Conservation (phyloP, 2,797 vertebrate species). For the Lepilemur septentrionalis region DNA sequence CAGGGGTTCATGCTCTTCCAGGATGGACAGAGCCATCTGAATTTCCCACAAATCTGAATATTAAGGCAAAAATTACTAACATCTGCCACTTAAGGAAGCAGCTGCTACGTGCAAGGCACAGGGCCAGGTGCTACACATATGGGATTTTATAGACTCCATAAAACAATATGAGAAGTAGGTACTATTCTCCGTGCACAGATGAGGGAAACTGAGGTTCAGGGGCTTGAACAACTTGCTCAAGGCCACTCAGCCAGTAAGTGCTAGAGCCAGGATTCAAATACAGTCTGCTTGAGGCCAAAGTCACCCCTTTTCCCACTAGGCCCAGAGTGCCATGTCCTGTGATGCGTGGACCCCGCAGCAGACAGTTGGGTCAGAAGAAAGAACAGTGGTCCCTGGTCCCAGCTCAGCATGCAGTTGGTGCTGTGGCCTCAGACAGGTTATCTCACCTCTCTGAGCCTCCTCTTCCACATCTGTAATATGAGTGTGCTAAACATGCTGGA, state of each 20-base stretch:
- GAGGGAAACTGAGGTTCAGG: background rate
- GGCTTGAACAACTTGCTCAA: background rate
- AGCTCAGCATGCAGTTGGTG: background rate
- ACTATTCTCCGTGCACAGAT: background rate
- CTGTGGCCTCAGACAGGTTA: background rate
- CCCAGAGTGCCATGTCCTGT: background rate
- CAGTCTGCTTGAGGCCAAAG: background rate
- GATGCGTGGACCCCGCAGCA: background rate
- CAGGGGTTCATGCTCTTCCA: background rate
- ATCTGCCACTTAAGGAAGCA: constrained; percentile 28
- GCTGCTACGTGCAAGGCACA: background rate
- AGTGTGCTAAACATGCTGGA: background rate
- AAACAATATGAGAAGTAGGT: background rate
- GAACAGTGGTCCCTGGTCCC: background rate
- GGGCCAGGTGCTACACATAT: background rate
- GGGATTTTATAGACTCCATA: background rate
- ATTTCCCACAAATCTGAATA: constrained; percentile 17
- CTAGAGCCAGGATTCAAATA: background rate
- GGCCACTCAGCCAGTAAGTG: background rate
- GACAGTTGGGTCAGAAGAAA: background rate
- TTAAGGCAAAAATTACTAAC: constrained; percentile 13
- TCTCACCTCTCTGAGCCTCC: background rate
- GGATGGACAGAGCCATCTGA: background rate
- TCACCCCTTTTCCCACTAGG: background rate
- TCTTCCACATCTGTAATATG: background rate